Evolutionary conservation across 2,888 invertebrate species (phyloP), one percentile per base, ranked within the genome.

Genomic region (Oscheius sp.): DNA sequence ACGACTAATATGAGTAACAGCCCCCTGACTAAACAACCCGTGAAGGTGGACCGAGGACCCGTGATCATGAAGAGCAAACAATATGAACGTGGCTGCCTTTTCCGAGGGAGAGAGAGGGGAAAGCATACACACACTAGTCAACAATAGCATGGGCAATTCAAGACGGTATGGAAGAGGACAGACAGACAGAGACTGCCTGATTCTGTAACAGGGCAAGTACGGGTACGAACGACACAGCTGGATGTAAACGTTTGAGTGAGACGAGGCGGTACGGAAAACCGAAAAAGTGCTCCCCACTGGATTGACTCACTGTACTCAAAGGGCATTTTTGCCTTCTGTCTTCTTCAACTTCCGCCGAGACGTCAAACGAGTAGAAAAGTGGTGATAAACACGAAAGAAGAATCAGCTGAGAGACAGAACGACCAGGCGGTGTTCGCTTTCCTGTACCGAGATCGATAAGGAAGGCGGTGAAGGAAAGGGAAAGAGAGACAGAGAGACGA

Each of bases 51-150:
- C 42, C n/a, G 42, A 53, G 53, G 21, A 13, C 33, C 65, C 65
- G 65, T 51, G 65, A 33, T 68, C 53, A 68, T 51, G 68, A 68
- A 68, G 13, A 55, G 53, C 55, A 68, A 68, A 68, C 55, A 68
- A 13, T 32, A 7, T 50, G 29, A 57, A 57, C 32, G 9, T 32
- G 57, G n/a, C 57, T 33, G 57, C 57, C 57, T 60, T 58, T 60
- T n/a, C 37, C 33, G 60, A 33, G n/a, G 33, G 33, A 32, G 33
- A 60, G 37, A 60, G 37, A 29, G 60, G 11, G 60, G 33, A 29
- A 10, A 21, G 57, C 57, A 33, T 53, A 53, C 21, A 53, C 21
- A 21, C 53, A 53, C 13, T n/a, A n/a, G 53, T n/a, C n/a, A 53
- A n/a, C 21, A 21, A 53, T 53, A 53, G 21, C n/a, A 53, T 21